Percentiles rank a stretch among this genome's conserved stretches.
phyloP scores from a whole-genome alignment of 1,140 invertebrate genomes.

The Oppia nitens region DNA sequence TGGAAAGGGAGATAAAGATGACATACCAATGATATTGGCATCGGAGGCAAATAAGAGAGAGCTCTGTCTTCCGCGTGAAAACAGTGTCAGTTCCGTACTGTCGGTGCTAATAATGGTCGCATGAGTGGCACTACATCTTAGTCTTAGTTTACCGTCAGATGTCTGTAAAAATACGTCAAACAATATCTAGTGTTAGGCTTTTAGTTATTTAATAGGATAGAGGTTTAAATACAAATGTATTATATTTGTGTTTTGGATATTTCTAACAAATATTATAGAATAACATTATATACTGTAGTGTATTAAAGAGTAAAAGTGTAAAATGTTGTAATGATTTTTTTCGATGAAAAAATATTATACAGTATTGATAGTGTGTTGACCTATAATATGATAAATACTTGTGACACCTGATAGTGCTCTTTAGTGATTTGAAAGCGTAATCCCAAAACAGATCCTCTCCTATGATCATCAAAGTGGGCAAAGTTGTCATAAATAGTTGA shows the following conservation, averaged over 20 bases:
- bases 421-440: conserved; percentile 8
- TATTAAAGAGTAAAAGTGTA: no score
- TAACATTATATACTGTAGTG: no score
- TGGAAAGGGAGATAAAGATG: no score
- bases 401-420: conserved; percentile 8
- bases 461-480: neutral
- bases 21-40: neutral
- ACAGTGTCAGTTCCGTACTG: neutral
- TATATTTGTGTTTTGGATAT: no score
- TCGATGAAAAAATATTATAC: no score
- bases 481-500: conserved; percentile 6
- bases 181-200: no score
- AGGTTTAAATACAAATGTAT: no score
- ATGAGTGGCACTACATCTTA: conserved; percentile 8
- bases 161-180: neutral
- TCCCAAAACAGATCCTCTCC: neutral
- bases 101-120: neutral
- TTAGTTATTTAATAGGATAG: no score
- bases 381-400: no score
- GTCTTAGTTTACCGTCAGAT: conserved; percentile 1
- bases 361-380: no score
- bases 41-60: neutral
- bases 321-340: no score
- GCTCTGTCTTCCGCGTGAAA: neutral
- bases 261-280: no score